A percentile compares a stretch with the other conserved stretches of the same genome.
phyloP scores from a whole-genome alignment of 2,888 invertebrate genomes.

The Merodon equestris region DNA sequence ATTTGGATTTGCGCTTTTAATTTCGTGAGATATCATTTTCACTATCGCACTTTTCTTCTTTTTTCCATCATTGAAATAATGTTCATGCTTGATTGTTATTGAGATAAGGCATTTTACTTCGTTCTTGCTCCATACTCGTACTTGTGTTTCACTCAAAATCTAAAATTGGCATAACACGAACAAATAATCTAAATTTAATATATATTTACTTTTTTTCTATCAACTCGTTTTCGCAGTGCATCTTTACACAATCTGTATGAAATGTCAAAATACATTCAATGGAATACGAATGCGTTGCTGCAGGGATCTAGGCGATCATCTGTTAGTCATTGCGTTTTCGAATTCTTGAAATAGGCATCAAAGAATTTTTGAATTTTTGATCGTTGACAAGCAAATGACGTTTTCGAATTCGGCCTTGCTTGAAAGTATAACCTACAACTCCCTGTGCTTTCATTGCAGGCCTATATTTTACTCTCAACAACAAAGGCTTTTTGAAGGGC shows the following conservation, averaged over 20 bases:
- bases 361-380: conserved; percentile 3
- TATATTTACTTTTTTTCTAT: neutral
- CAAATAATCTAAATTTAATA: conserved; percentile 5
- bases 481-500: too few relatives aligned
- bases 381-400: conserved; percentile 7
- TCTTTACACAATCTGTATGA: conserved; percentile 13
- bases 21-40: conserved; percentile 5
- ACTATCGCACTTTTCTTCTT: conserved; percentile 7
- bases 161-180: neutral
- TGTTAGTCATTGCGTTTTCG: conserved; percentile 8
- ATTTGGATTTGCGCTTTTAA: conserved; percentile 8
- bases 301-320: conserved; percentile 8
- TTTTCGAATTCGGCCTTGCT: neutral
- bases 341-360: conserved; percentile 2
- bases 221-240: too few relatives aligned
- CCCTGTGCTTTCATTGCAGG: too few relatives aligned
- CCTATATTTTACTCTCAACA: too few relatives aligned
- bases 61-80: conserved; percentile 1
- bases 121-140: neutral
- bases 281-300: conserved; percentile 1
- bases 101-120: conserved; percentile 6
- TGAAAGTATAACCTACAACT: too few relatives aligned
- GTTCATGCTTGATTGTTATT: conserved; percentile 6
- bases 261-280: conserved; percentile 12
- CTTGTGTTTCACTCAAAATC: conserved; percentile 7